Percentiles rank a stretch among this genome's conserved stretches.
Conservation (phyloP, 2,797 vertebrate genomes). For the Gymnocypris eckloni region DNA sequence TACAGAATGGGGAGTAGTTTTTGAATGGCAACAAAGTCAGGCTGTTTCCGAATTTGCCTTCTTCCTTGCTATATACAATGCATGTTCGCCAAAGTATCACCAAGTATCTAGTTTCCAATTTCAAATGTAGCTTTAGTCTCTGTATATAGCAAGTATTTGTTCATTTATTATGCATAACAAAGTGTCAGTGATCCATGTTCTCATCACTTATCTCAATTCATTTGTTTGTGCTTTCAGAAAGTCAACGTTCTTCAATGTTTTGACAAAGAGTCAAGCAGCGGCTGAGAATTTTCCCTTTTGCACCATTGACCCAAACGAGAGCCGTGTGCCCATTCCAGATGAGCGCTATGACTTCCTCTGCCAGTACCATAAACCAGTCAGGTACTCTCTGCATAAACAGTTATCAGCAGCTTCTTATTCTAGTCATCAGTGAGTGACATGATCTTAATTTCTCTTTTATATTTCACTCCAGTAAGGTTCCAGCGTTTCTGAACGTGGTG, state of each 20-base stretch:
- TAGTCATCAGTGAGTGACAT: neutral
- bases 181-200: neutral
- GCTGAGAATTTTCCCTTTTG: conserved; percentile 99
- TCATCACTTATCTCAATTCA: neutral
- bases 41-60: neutral
- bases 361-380: conserved; percentile 93
- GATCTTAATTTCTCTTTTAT: neutral
- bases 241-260: conserved; percentile 97
- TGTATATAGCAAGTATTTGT: neutral
- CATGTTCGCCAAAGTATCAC: neutral
- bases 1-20: neutral
- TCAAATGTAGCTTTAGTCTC: neutral
- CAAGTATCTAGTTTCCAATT: neutral
- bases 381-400: conserved; percentile 74
- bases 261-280: conserved; percentile 95
- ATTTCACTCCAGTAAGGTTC: conserved; percentile 88
- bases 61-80: neutral
- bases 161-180: neutral
- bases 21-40: neutral
- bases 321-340: conserved; percentile 95
- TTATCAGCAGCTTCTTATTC: neutral
- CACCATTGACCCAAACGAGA: conserved; percentile 98
- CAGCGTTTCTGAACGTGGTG: conserved; percentile 96
- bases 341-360: conserved; percentile 94
- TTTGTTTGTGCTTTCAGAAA: conserved; percentile 79